These are phyloP conservation scores for Anhinga rufa DNA, from an alignment of 2,113 vertebrate genomes.

Conservation along the genomic window DNA sequence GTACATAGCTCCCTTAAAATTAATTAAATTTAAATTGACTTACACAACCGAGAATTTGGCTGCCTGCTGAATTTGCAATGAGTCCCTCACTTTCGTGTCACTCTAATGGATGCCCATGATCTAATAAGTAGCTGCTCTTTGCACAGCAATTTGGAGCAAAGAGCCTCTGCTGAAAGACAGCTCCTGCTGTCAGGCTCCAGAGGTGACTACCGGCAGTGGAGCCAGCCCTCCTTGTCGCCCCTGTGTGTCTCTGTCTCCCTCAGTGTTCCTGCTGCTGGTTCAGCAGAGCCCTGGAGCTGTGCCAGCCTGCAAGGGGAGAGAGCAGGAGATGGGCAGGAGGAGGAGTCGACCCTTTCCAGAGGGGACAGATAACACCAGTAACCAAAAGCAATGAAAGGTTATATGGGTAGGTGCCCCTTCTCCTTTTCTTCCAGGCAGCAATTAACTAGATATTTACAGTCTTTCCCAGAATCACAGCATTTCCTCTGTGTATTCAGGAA, in stretches of 20 bases:
- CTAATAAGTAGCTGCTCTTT: background rate
- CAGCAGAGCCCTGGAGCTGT: background rate
- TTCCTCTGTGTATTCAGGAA: background rate
- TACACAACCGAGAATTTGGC: background rate
- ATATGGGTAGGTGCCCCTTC: background rate
- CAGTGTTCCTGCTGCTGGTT: background rate
- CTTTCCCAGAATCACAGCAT: background rate
- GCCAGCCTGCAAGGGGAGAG: background rate
- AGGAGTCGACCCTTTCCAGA: background rate
- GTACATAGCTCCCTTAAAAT: background rate
- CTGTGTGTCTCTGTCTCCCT: background rate
- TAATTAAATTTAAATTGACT: background rate
- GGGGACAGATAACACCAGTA: background rate
- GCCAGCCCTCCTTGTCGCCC: background rate
- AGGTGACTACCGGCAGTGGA: background rate
- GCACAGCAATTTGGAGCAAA: background rate
- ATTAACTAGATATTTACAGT: background rate
- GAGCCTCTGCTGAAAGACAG: background rate
- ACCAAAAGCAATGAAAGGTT: background rate
- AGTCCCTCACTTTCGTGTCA: background rate
- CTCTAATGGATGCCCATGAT: background rate
- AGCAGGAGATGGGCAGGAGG: background rate
- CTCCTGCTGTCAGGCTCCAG: background rate
- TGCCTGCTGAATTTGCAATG: background rate
- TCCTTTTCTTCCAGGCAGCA: background rate